Conservation (phyloP, 2,113 vertebrate genomes). For the Phaethon lepturus region DNA sequence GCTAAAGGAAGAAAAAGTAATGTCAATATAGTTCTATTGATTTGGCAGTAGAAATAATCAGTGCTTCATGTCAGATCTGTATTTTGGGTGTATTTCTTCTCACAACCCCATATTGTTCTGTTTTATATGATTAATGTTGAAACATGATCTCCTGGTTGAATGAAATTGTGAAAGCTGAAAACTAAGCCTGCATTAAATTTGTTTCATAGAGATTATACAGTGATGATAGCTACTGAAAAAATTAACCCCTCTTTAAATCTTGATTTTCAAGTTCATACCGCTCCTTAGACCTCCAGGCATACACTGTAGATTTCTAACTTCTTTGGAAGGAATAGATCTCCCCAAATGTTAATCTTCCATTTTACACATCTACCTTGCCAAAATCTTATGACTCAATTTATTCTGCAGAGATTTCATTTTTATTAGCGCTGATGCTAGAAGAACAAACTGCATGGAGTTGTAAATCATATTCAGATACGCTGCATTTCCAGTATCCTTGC, state of each 20-base stretch:
- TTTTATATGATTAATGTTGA: not conserved
- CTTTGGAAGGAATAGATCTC: not conserved
- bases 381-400: constrained; percentile 27
- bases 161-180: not conserved
- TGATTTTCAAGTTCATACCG: not conserved
- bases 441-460: not conserved
- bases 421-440: not conserved
- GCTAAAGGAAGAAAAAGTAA: not conserved
- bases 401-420: constrained; percentile 10
- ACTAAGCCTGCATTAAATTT: not conserved
- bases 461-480: not conserved
- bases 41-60: not conserved
- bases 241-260: not conserved
- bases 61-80: not conserved
- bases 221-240: not conserved
- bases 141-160: not conserved
- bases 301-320: not conserved
- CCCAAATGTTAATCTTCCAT: not conserved
- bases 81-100: not conserved
- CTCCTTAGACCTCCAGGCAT: not conserved
- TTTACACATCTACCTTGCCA: not conserved
- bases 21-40: not conserved
- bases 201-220: not conserved
- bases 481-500: not conserved
- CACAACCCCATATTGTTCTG: not conserved